Evolutionary conservation across 2,113 vertebrate genomes (phyloP).

Genomic region (Echinops telfairi): DNA sequence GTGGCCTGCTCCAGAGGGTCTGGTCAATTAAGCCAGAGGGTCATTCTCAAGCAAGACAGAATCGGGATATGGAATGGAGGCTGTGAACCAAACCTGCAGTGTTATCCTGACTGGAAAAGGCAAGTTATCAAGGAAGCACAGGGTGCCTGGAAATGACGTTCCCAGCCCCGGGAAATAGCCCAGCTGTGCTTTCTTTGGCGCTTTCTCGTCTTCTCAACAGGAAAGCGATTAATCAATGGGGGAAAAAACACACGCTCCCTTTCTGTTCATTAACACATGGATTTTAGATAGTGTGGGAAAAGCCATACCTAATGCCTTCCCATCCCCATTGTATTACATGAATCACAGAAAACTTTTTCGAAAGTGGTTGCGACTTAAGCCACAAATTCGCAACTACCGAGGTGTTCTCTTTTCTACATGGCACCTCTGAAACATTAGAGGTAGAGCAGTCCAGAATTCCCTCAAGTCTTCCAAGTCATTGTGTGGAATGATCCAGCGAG

Average conservation of each 20-base stretch:
- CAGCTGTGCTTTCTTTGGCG: slow-evolving; percentile 90
- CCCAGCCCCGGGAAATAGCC: slow-evolving; percentile 80
- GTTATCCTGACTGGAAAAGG: slow-evolving; percentile 80
- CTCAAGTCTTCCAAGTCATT: neutral
- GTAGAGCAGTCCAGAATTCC: neutral
- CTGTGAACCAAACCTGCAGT: slow-evolving; percentile 66
- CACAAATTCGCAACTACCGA: neutral
- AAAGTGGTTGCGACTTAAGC: slow-evolving; percentile 45
- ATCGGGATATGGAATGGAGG: slow-evolving; percentile 67
- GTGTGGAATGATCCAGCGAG: slow-evolving; percentile 16
- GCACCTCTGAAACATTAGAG: neutral
- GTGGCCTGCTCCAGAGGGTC: slow-evolving; percentile 64
- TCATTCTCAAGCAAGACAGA: slow-evolving; percentile 73
- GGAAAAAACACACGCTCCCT: slow-evolving; percentile 54
- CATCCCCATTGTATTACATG: slow-evolving; percentile 39
- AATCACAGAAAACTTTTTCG: slow-evolving; percentile 45
- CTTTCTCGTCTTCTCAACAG: slow-evolving; percentile 81
- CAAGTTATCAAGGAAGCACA: slow-evolving; percentile 85
- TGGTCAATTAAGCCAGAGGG: slow-evolving; percentile 61
- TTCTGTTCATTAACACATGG: slow-evolving; percentile 78
- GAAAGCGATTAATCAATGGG: slow-evolving; percentile 85
- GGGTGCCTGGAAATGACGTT: slow-evolving; percentile 87
- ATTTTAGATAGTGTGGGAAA: slow-evolving; percentile 76
- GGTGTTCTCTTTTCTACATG: slow-evolving; percentile 26
- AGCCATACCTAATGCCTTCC: slow-evolving; percentile 48